A percentile compares a stretch with the other conserved stretches of the same genome.
Conservation (phyloP, 2,888 invertebrate genomes). For the Rotaria sp. region DNA sequence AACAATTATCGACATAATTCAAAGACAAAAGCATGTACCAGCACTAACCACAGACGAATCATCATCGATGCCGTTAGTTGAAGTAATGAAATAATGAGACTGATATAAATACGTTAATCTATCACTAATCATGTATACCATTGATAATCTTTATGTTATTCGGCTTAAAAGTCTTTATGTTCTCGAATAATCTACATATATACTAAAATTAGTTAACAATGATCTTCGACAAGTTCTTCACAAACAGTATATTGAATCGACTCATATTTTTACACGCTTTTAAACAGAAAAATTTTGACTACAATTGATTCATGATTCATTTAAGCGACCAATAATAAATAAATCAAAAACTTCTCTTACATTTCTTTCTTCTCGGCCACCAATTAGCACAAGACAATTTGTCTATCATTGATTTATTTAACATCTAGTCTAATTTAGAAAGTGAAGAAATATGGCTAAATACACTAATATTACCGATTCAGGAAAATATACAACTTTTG, state of each 20-base stretch:
- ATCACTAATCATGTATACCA: background rate
- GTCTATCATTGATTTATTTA: background rate
- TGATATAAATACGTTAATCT: background rate
- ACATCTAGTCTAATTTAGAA: background rate
- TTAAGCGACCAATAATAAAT: background rate
- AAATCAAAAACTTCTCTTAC: background rate
- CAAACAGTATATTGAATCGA: background rate
- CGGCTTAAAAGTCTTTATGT: background rate
- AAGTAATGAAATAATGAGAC: background rate
- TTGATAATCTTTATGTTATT: background rate
- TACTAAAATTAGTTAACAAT: background rate
- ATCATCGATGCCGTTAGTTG: background rate
- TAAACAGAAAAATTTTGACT: background rate
- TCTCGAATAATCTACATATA: background rate
- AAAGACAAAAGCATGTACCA: background rate
- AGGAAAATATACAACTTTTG: background rate
- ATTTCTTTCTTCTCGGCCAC: background rate
- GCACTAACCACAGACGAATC: background rate
- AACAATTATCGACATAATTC: background rate
- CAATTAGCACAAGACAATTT: background rate
- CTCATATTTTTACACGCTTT: background rate
- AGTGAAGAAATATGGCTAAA: background rate
- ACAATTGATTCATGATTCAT: background rate
- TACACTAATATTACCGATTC: background rate
- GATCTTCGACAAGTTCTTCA: background rate